Evolutionary conservation across 2,888 invertebrate genomes (phyloP).

Genomic region (Tenthredo livida): DNA sequence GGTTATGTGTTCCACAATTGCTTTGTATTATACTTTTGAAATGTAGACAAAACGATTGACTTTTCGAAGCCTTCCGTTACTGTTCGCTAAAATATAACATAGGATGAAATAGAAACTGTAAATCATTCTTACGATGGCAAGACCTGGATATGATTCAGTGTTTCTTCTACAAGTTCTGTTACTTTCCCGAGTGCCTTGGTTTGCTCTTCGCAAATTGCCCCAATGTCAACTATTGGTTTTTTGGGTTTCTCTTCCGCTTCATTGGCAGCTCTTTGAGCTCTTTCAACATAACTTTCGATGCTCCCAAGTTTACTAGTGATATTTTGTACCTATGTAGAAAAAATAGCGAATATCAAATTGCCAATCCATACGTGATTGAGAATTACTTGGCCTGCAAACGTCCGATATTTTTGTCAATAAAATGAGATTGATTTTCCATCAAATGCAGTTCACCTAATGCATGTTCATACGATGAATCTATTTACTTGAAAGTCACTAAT

Average conservation of each 20-base stretch:
- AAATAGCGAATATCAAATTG: not conserved
- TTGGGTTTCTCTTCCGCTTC: conserved; percentile 59
- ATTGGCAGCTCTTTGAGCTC: conserved; percentile 63
- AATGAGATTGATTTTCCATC: conserved; percentile 3
- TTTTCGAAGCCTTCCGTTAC: not conserved
- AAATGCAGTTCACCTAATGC: conserved; percentile 10
- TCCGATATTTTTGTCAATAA: not conserved
- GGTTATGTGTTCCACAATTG: conserved; percentile 6
- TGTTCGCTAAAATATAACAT: not conserved
- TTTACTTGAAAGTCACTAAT: conserved; percentile 16
- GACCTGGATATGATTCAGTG: conserved; percentile 61
- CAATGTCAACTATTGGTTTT: conserved; percentile 57
- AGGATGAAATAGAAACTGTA: not conserved
- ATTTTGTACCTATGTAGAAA: conserved; percentile 63
- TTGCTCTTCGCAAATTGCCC: conserved; percentile 66
- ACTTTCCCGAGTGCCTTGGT: conserved; percentile 64
- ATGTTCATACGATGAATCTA: not conserved
- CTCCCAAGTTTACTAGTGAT: conserved; percentile 63
- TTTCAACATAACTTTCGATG: conserved; percentile 65
- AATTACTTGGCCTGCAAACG: not conserved
- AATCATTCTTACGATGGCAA: conserved; percentile 15
- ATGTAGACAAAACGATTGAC: not conserved
- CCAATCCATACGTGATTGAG: not conserved
- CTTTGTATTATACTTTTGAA: not conserved
- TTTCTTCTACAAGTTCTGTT: conserved; percentile 64